Evolutionary conservation across 1,140 invertebrate genomes (phyloP), one percentile per base, ranked within the genome.

Genomic region (Temnothorax nylanderi): DNA sequence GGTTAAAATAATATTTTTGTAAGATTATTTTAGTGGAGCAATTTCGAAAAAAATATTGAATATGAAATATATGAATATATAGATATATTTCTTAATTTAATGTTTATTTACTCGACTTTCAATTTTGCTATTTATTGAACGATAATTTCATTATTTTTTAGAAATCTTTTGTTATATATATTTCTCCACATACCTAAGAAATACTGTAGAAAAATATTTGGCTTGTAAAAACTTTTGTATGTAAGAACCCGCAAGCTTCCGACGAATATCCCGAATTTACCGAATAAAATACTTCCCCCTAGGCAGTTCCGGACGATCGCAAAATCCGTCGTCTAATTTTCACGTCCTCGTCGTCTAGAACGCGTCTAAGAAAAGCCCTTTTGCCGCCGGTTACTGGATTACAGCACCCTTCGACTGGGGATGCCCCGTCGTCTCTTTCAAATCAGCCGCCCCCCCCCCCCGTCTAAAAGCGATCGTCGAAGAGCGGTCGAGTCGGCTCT

Each of bases 381-480:
- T 58, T 13, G 44, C 54, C 16, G 44, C 32, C 71, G 34, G 34
- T 85, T 85, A 85, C 81, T 26, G 71, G 56, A 75, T 85, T 85
- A 84, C 41, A 76, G 54, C 67, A 75, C 81, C 81, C 71, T 41
- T 56, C 72, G n/a, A 51, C 1, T 11, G 10, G 37, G 80, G 54
- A 47, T 26, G 41, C 10, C 26, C 37, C 37, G 37, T 41, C 37
- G 21, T 56, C 41, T 44, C 49, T 34, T 47, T 62, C 47, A 11
- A 11, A 62, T 47, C 60, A 44, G 37, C 11, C 47, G 56, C 34
- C 37, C 16, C 26, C 26, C 34, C 37, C 16, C 26, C 26, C 56
- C 10, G 11, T 41, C 37, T 41, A 75, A 62, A 85, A 88, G 81
- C 86, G 91, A 92, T 92, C 86, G 86, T 87, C 81, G 82, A 85